phyloP scores from a whole-genome alignment of 1,140 invertebrate species.

The Formica exsecta region DNA sequence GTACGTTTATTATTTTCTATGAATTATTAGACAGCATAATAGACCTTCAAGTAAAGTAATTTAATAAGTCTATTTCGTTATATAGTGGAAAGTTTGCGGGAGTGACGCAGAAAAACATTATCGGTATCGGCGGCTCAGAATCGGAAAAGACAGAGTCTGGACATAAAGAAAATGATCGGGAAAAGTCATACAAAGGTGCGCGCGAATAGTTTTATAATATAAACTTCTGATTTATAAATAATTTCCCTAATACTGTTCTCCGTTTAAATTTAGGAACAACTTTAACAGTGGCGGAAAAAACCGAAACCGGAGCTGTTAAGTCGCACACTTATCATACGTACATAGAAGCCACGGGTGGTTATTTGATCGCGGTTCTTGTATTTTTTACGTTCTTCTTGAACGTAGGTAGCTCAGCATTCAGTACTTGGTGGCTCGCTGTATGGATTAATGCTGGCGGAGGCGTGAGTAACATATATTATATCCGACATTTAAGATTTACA shows the following conservation, averaged over 20 bases:
- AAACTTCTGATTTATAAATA: neutral
- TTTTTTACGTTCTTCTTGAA: slow-evolving; percentile 88
- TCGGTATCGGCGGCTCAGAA: neutral
- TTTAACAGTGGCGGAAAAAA: slow-evolving; percentile 85
- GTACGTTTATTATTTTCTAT: slow-evolving; percentile 16
- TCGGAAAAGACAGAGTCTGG: neutral
- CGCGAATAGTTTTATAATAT: neutral
- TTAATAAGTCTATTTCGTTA: neutral
- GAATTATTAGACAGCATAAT: neutral
- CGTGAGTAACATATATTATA: slow-evolving; percentile 77
- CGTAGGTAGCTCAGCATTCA: slow-evolving; percentile 88
- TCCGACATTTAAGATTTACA: slow-evolving; percentile 5
- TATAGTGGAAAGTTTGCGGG: neutral
- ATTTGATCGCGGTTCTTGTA: slow-evolving; percentile 85
- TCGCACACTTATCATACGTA: slow-evolving; percentile 87
- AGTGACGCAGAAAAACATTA: neutral
- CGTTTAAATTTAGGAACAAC: slow-evolving; percentile 48
- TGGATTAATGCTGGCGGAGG: slow-evolving; percentile 88
- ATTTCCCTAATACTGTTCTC: neutral
- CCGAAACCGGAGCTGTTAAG: slow-evolving; percentile 85
- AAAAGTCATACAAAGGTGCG: slow-evolving; percentile 41
- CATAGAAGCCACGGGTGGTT: slow-evolving; percentile 88
- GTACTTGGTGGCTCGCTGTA: slow-evolving; percentile 90
- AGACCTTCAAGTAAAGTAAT: neutral
- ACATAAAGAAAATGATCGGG: slow-evolving; percentile 17